Evolutionary conservation across 1,140 invertebrate species (phyloP).

Genomic region (Acyrthosiphon pisum): DNA sequence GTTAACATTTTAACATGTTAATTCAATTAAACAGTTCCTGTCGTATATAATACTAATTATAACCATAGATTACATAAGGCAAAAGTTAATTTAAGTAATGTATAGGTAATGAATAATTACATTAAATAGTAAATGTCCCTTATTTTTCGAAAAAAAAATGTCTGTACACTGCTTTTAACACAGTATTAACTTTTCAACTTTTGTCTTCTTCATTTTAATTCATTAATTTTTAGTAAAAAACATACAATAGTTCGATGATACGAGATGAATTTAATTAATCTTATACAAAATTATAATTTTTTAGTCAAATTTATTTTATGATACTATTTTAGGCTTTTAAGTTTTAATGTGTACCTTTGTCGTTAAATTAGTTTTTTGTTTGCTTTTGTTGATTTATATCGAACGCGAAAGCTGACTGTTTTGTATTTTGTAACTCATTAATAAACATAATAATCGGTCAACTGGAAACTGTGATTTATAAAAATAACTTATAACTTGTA

Average conservation of each 20-base stretch:
- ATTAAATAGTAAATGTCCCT: too few relatives aligned
- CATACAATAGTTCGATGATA: not conserved
- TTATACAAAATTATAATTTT: not conserved
- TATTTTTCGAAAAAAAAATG: too few relatives aligned
- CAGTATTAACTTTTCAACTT: too few relatives aligned
- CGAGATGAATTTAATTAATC: not conserved
- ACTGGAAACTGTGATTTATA: not conserved
- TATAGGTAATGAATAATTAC: too few relatives aligned
- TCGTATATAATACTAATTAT: too few relatives aligned
- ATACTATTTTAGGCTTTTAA: not conserved
- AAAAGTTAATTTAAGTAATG: too few relatives aligned
- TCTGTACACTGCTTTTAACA: too few relatives aligned
- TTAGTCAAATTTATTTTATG: not conserved
- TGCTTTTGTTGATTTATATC: not conserved
- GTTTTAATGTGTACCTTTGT: not conserved
- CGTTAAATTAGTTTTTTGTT: not conserved
- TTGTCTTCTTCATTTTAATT: not conserved
- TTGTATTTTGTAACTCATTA: not conserved
- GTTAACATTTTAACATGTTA: too few relatives aligned
- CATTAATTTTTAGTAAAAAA: not conserved
- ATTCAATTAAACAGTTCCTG: too few relatives aligned
- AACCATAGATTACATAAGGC: too few relatives aligned
- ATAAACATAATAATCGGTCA: not conserved
- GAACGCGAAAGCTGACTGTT: not conserved
- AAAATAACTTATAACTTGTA: not conserved